Evolutionary conservation across 2,888 invertebrate species (phyloP).

Genomic region (Diogma glabrata): DNA sequence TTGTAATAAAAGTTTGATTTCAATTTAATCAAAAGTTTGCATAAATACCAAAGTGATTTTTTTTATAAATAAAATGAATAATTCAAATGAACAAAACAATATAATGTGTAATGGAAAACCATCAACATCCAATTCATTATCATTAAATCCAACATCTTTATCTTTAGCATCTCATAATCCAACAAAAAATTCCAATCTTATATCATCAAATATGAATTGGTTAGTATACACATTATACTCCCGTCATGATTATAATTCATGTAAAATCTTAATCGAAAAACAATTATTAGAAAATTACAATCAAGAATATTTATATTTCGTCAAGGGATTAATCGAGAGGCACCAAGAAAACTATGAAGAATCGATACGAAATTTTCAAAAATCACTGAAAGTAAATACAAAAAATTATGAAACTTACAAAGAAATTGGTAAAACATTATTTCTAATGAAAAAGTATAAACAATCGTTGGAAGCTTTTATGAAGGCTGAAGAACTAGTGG

Average conservation of each 20-base stretch:
- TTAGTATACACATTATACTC: slow-evolving; percentile 51
- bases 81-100: too few relatives aligned
- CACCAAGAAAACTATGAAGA: slow-evolving; percentile 54
- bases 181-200: too few relatives aligned
- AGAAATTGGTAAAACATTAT: slow-evolving; percentile 55
- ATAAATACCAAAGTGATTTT: background rate
- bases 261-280: slow-evolving; percentile 48
- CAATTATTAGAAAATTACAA: slow-evolving; percentile 45
- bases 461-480: slow-evolving; percentile 51
- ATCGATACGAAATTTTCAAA: slow-evolving; percentile 48
- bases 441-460: slow-evolving; percentile 45
- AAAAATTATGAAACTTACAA: slow-evolving; percentile 48
- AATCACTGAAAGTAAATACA: slow-evolving; percentile 45
- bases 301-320: slow-evolving; percentile 53
- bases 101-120: too few relatives aligned
- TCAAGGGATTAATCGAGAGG: slow-evolving; percentile 49
- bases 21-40: too few relatives aligned
- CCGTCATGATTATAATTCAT: slow-evolving; percentile 47
- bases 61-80: background rate
- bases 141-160: too few relatives aligned
- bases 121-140: too few relatives aligned
- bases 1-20: too few relatives aligned
- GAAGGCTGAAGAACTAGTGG: slow-evolving; percentile 44
- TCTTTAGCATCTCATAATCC: too few relatives aligned
- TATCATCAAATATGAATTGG: slow-evolving; percentile 52